Evolutionary conservation across 2,888 invertebrate species (phyloP).

Genomic region (Ligdia adustata): DNA sequence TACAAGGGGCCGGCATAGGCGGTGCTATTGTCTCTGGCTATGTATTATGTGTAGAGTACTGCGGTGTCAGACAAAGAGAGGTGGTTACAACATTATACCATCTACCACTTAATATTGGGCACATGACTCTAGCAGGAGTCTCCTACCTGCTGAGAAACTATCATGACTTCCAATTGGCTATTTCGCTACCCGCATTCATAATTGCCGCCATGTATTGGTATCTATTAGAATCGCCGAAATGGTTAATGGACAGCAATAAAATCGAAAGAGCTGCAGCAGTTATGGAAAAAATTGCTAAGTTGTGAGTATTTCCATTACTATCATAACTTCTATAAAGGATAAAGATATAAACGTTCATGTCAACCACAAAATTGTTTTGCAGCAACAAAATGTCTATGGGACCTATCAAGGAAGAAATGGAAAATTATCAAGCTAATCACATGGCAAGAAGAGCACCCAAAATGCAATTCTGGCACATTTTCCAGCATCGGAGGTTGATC

Average conservation of each 20-base stretch:
- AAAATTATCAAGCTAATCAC: slow-evolving; percentile 43
- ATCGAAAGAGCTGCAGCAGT: slow-evolving; percentile 50
- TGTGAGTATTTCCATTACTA: slow-evolving; percentile 49
- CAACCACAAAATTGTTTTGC: slow-evolving; percentile 2
- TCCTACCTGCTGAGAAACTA: slow-evolving; percentile 62
- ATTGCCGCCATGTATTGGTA: slow-evolving; percentile 48
- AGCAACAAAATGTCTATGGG: slow-evolving; percentile 51
- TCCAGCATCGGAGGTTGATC: slow-evolving; percentile 76
- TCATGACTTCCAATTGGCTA: slow-evolving; percentile 56
- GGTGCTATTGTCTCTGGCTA: slow-evolving; percentile 63
- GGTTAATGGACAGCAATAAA: slow-evolving; percentile 60
- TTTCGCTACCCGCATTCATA: slow-evolving; percentile 60
- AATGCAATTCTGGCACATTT: slow-evolving; percentile 62
- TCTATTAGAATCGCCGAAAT: slow-evolving; percentile 65
- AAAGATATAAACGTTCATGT: too few relatives aligned
- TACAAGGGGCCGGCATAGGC: slow-evolving; percentile 64
- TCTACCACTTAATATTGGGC: slow-evolving; percentile 62
- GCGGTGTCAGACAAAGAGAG: slow-evolving; percentile 57
- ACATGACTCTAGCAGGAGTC: slow-evolving; percentile 56
- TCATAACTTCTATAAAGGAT: too few relatives aligned
- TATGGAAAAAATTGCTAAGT: slow-evolving; percentile 57
- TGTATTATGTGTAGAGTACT: slow-evolving; percentile 64
- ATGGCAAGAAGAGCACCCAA: slow-evolving; percentile 30
- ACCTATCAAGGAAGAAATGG: slow-evolving; percentile 53
- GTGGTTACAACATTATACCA: slow-evolving; percentile 60